These are phyloP conservation scores for Elegia similella DNA, from an alignment of 2,888 invertebrate species.

Conservation along the genomic window DNA sequence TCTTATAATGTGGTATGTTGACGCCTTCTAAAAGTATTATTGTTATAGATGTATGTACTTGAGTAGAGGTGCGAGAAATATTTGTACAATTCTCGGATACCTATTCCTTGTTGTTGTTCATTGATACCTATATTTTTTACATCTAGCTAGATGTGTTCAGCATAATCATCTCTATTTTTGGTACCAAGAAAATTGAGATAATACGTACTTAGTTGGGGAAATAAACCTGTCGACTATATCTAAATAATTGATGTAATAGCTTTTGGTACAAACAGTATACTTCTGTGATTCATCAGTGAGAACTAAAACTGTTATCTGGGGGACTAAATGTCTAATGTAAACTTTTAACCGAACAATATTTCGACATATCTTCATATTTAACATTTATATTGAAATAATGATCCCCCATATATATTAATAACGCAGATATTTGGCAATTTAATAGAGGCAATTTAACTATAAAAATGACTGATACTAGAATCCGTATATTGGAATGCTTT, in stretches of 20 bases:
- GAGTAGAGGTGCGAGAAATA: conserved; percentile 76
- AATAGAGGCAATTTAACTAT: conserved; percentile 12
- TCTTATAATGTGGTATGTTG: conserved; percentile 70
- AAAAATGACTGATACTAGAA: conserved; percentile 33
- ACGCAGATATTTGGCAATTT: background rate
- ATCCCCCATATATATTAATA: background rate
- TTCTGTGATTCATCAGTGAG: conserved; percentile 39
- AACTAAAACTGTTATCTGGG: conserved; percentile 6
- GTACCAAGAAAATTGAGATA: conserved; percentile 61
- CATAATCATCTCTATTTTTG: conserved; percentile 78
- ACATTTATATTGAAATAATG: background rate
- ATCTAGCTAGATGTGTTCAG: conserved; percentile 78
- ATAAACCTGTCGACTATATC: conserved; percentile 26
- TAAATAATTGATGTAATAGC: conserved; percentile 22
- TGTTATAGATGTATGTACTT: conserved; percentile 79
- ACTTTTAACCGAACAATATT: background rate
- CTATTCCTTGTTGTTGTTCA: conserved; percentile 79
- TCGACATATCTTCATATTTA: background rate
- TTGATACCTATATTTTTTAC: conserved; percentile 80
- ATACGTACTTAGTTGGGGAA: conserved; percentile 43
- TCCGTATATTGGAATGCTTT: conserved; percentile 23
- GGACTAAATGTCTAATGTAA: background rate
- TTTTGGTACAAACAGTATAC: conserved; percentile 31
- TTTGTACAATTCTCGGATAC: conserved; percentile 78
- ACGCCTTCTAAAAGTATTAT: conserved; percentile 79